Conservation (phyloP, 2,113 vertebrate genomes). For the Clinocottus analis region DNA sequence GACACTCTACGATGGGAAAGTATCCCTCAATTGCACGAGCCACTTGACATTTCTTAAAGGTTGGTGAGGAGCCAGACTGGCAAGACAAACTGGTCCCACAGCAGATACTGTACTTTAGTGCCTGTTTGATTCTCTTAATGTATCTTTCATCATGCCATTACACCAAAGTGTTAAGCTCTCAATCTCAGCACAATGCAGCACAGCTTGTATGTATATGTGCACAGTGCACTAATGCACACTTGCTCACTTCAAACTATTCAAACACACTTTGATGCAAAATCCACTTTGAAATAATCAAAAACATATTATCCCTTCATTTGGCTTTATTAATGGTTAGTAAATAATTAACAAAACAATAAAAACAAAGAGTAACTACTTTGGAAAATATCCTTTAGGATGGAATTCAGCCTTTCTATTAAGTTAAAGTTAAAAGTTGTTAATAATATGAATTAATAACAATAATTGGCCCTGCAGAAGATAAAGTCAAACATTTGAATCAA, state of each 20-base stretch:
- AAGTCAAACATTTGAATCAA: too few relatives aligned
- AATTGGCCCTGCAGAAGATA: too few relatives aligned
- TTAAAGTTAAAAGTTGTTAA: too few relatives aligned
- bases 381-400: too few relatives aligned
- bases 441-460: too few relatives aligned
- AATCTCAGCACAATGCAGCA: neutral
- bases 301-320: neutral
- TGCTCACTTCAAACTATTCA: neutral
- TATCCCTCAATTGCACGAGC: constrained; percentile 66
- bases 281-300: neutral
- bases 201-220: neutral
- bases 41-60: constrained; percentile 78
- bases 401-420: too few relatives aligned
- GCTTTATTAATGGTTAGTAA: too few relatives aligned
- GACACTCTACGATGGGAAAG: constrained; percentile 41
- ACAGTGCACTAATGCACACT: neutral
- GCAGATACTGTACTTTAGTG: constrained; percentile 34
- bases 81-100: constrained; percentile 54
- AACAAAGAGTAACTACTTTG: too few relatives aligned
- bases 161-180: constrained; percentile 14
- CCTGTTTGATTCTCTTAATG: constrained; percentile 25
- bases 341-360: too few relatives aligned
- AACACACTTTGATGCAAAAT: neutral
- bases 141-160: constrained; percentile 11
- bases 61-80: constrained; percentile 54